Percentiles rank a stretch among this genome's conserved stretches.
These are phyloP conservation scores for Acleris sparsana DNA, from an alignment of 2,888 invertebrate genomes.

Conservation along the genomic window DNA sequence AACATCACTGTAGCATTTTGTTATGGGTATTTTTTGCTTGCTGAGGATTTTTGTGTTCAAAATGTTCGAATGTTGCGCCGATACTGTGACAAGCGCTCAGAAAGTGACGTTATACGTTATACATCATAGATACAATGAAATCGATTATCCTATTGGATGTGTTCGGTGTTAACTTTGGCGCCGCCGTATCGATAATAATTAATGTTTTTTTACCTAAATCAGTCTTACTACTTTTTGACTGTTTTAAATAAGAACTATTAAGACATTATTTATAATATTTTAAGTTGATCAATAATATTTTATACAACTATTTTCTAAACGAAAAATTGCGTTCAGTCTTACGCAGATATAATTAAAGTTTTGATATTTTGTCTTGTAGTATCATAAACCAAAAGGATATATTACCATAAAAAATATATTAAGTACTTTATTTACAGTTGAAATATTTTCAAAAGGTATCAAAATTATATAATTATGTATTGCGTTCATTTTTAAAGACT, in stretches of 20 bases:
- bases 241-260: too few relatives aligned
- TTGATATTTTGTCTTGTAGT: too few relatives aligned
- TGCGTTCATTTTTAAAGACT: slow-evolving; percentile 11
- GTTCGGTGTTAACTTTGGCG: slow-evolving; percentile 26
- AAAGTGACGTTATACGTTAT: slow-evolving; percentile 53
- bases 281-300: too few relatives aligned
- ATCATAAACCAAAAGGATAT: too few relatives aligned
- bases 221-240: too few relatives aligned
- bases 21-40: slow-evolving; percentile 44
- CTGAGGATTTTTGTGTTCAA: slow-evolving; percentile 53
- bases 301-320: slow-evolving; percentile 13
- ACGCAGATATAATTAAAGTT: slow-evolving; percentile 1
- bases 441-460: too few relatives aligned
- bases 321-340: not conserved
- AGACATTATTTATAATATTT: too few relatives aligned
- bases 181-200: slow-evolving; percentile 1
- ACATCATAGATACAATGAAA: slow-evolving; percentile 46
- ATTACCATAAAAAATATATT: too few relatives aligned
- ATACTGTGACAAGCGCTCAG: slow-evolving; percentile 64
- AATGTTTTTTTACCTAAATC: too few relatives aligned
- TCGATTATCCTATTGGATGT: slow-evolving; percentile 51
- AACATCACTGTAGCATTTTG: slow-evolving; percentile 42
- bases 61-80: slow-evolving; percentile 80
- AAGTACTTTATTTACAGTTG: too few relatives aligned
- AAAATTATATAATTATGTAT: slow-evolving; percentile 8